Percentiles rank a stretch among this genome's conserved stretches.
Conservation (phyloP, 2,888 invertebrate genomes). For the Azorinus chamasolen region DNA sequence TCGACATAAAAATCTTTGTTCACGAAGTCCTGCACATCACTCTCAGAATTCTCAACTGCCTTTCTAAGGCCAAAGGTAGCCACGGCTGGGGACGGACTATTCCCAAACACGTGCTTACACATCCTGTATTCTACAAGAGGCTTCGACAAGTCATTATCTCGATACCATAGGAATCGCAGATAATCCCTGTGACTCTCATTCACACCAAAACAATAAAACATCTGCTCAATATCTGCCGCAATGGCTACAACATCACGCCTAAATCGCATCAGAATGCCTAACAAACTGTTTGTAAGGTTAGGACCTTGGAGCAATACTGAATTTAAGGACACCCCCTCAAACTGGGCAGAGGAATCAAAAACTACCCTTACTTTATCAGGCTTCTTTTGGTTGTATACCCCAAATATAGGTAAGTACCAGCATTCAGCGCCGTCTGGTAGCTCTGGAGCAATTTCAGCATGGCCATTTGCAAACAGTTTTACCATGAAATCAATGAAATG, state of each 20-base stretch:
- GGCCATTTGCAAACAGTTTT: constrained; percentile 28
- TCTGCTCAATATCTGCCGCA: constrained; percentile 54
- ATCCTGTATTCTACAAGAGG: constrained; percentile 47
- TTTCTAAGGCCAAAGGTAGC: constrained; percentile 29
- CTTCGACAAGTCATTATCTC: constrained; percentile 34
- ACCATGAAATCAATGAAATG: constrained; percentile 51
- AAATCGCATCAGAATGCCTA: constrained; percentile 50
- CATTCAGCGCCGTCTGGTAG: constrained; percentile 35
- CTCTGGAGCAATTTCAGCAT: constrained; percentile 55
- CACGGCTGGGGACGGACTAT: constrained; percentile 23
- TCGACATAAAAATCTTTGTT: constrained; percentile 64
- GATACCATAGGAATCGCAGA: constrained; percentile 56
- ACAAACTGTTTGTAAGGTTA: constrained; percentile 54
- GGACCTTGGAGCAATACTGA: constrained; percentile 42
- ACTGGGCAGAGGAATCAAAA: constrained; percentile 54
- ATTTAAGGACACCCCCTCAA: constrained; percentile 46
- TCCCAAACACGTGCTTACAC: constrained; percentile 48
- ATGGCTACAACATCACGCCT: constrained; percentile 36
- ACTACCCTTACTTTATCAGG: constrained; percentile 47
- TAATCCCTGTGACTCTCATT: constrained; percentile 39
- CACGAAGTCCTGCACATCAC: constrained; percentile 38
- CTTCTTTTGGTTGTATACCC: constrained; percentile 49
- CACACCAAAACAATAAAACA: constrained; percentile 57
- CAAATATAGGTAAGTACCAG: constrained; percentile 65
- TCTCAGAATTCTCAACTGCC: constrained; percentile 20